Percentiles rank a stretch among this genome's conserved stretches.
These are phyloP conservation scores for Eleutherodactylus coqui DNA, from an alignment of 2,797 vertebrate genomes.

Conservation along the genomic window DNA sequence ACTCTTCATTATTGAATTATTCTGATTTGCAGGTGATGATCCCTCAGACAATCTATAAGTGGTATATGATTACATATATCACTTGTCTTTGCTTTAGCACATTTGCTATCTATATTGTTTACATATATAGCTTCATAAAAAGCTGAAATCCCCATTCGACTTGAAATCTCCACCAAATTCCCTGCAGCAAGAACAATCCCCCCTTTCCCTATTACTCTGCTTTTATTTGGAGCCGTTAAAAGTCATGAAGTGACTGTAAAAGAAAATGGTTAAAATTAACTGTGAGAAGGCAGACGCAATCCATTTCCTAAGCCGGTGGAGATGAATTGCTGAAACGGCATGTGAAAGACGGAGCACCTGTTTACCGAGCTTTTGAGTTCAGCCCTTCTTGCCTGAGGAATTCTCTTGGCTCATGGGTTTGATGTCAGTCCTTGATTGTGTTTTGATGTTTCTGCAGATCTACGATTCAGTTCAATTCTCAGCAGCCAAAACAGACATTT, in stretches of 20 bases:
- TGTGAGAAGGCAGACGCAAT: slow-evolving; percentile 43
- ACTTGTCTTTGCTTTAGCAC: too few species aligned
- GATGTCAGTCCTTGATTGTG: slow-evolving; percentile 88
- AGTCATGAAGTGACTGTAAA: slow-evolving; percentile 51
- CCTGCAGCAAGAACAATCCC: slow-evolving; percentile 22
- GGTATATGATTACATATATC: background rate
- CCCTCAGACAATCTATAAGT: background rate
- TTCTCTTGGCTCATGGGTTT: slow-evolving; percentile 80
- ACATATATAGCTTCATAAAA: slow-evolving; percentile 26
- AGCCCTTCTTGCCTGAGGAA: slow-evolving; percentile 69
- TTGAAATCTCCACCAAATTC: slow-evolving; percentile 35
- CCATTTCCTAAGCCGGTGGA: slow-evolving; percentile 62
- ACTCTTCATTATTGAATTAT: background rate
- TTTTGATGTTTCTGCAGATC: slow-evolving; percentile 93
- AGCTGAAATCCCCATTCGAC: slow-evolving; percentile 13
- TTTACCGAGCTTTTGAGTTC: slow-evolving; percentile 65
- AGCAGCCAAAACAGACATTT: slow-evolving; percentile 92
- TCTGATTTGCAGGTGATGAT: background rate
- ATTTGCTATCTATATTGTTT: slow-evolving; percentile 14
- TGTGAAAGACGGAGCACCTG: slow-evolving; percentile 56
- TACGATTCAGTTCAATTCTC: slow-evolving; percentile 88
- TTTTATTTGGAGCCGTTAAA: slow-evolving; percentile 36
- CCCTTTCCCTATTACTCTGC: slow-evolving; percentile 44
- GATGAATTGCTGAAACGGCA: slow-evolving; percentile 55
- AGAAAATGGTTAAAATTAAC: slow-evolving; percentile 26